phyloP scores from a whole-genome alignment of 2,113 vertebrate genomes.

The Lathamus discolor region DNA sequence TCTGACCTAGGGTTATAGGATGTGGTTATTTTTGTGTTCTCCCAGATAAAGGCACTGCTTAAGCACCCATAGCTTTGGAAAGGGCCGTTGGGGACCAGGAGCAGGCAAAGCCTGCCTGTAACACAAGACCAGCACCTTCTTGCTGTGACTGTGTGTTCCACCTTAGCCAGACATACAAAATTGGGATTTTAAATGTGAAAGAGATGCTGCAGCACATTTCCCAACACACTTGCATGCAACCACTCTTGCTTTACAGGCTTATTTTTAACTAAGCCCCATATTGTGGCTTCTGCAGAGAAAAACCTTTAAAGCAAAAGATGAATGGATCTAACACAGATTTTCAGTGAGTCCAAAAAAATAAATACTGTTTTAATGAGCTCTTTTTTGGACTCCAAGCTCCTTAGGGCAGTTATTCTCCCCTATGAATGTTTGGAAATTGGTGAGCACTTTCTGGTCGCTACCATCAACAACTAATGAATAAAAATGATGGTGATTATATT shows the following conservation, averaged over 20 bases:
- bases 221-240: too few relatives aligned
- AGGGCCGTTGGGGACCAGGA: not conserved
- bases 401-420: not conserved
- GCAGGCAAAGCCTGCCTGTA: not conserved
- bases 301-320: conserved; percentile 20
- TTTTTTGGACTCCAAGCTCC: not conserved
- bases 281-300: not conserved
- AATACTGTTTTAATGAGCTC: conserved; percentile 2
- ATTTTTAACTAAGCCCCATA: not conserved
- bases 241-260: not conserved
- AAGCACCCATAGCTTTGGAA: not conserved
- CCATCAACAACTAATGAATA: conserved; percentile 46
- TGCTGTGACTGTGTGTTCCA: not conserved
- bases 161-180: not conserved
- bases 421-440: conserved; percentile 29
- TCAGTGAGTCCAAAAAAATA: not conserved
- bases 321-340: not conserved
- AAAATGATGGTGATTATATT: conserved; percentile 48
- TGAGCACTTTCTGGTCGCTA: conserved; percentile 33
- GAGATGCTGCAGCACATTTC: not conserved
- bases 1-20: not conserved
- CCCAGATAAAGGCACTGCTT: not conserved
- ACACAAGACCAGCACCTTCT: not conserved
- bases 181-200: not conserved
- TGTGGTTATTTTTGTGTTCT: not conserved